phyloP scores from a whole-genome alignment of 2,888 invertebrate genomes.

The Drosophila picticornis region DNA sequence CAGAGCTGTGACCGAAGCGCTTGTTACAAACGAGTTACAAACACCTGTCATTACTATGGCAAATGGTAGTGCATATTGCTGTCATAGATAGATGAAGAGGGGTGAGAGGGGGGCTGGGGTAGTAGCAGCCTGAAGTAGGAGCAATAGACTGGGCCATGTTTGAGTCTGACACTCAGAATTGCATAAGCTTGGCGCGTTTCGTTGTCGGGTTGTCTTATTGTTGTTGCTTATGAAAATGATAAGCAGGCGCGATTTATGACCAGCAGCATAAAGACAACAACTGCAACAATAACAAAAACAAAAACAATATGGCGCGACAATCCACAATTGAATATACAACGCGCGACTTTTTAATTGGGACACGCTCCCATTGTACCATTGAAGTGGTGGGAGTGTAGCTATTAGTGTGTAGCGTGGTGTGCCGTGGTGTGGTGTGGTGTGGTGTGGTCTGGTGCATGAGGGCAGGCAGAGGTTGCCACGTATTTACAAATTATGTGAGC shows the following conservation, averaged over 20 bases:
- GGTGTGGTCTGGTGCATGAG: background rate
- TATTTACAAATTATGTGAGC: conserved; percentile 58
- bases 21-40: conserved; percentile 73
- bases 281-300: conserved; percentile 25
- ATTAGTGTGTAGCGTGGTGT: background rate
- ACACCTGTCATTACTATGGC: conserved; percentile 81
- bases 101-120: background rate
- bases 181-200: conserved; percentile 67
- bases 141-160: conserved; percentile 25
- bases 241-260: conserved; percentile 75
- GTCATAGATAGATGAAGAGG: background rate
- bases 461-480: conserved; percentile 38
- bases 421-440: background rate
- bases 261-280: conserved; percentile 41
- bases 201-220: conserved; percentile 41
- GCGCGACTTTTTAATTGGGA: conserved; percentile 69
- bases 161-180: conserved; percentile 66
- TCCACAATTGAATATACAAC: conserved; percentile 35
- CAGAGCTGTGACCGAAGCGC: conserved; percentile 35
- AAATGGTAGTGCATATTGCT: conserved; percentile 63
- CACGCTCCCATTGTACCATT: conserved; percentile 40
- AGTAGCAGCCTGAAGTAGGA: background rate
- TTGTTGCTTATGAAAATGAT: conserved; percentile 80
- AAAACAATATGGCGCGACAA: conserved; percentile 13
- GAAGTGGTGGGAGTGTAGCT: conserved; percentile 35